phyloP scores from a whole-genome alignment of 2,113 vertebrate species.

The Calyptomena viridis region DNA sequence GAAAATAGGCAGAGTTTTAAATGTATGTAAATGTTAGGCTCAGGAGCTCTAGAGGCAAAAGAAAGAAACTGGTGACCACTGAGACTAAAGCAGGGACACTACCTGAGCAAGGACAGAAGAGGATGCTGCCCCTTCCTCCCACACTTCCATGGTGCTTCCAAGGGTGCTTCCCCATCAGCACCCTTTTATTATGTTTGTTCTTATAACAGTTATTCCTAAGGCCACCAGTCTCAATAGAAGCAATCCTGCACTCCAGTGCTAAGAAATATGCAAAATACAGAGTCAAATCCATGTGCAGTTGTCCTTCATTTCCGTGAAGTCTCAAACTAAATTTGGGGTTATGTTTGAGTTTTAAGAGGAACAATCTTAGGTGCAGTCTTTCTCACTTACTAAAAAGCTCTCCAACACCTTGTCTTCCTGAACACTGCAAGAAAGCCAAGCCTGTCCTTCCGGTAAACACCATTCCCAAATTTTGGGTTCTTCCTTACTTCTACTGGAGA shows the following conservation, averaged over 20 bases:
- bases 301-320: not conserved
- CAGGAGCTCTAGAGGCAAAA: not conserved
- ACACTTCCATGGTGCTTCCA: too few relatives aligned
- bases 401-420: not conserved
- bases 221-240: not conserved
- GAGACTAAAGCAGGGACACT: not conserved
- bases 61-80: not conserved
- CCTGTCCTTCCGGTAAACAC: not conserved
- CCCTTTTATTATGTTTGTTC: not conserved
- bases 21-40: not conserved
- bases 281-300: not conserved
- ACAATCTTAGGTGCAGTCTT: not conserved
- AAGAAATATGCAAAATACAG: not conserved
- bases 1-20: not conserved
- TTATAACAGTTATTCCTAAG: not conserved
- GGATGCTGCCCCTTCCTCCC: fast-evolving
- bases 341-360: not conserved
- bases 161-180: not conserved
- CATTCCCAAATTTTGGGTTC: not conserved
- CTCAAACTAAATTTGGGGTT: not conserved
- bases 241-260: not conserved
- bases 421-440: not conserved
- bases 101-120: not conserved
- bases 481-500: not conserved
- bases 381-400: not conserved